Percentiles rank a stretch among this genome's conserved stretches.
Evolutionary conservation across 2,888 invertebrate species (phyloP).

Genomic region (Mythimna loreyi): DNA sequence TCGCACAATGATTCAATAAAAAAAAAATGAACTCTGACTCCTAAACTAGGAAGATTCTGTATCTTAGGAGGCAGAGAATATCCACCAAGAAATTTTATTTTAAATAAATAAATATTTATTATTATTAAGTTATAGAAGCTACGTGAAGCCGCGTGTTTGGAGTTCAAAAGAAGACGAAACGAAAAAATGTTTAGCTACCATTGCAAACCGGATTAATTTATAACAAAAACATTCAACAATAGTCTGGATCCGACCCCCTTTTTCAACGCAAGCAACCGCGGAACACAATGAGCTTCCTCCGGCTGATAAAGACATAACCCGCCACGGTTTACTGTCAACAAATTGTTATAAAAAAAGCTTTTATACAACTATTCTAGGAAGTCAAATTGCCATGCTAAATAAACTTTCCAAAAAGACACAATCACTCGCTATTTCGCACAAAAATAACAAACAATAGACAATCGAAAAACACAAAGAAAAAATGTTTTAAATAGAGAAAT

Average conservation of each 20-base stretch:
- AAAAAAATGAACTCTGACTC: no score
- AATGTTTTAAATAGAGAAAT: conserved; percentile 44
- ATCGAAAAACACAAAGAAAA: conserved; percentile 33
- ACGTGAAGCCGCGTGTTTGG: not conserved
- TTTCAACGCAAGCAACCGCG: not conserved
- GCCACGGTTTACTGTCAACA: conserved; percentile 1
- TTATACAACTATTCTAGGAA: conserved; percentile 21
- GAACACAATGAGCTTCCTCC: not conserved
- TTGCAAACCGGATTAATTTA: not conserved
- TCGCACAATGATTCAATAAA: no score
- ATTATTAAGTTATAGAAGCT: no score
- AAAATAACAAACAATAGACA: conserved; percentile 46
- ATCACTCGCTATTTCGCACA: conserved; percentile 30
- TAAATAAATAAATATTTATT: no score
- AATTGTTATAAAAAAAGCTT: conserved; percentile 8
- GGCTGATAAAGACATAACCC: conserved; percentile 18
- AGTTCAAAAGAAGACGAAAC: not conserved
- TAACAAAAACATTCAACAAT: conserved; percentile 2
- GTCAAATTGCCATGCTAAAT: conserved; percentile 15
- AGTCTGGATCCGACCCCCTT: not conserved
- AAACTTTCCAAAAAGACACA: conserved; percentile 36
- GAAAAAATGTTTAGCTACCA: not conserved
- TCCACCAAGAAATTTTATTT: no score
- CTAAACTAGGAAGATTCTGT: no score
- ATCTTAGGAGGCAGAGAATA: no score